Evolutionary conservation across 2,888 invertebrate genomes (phyloP).

Genomic region (Teleiodes luculella): DNA sequence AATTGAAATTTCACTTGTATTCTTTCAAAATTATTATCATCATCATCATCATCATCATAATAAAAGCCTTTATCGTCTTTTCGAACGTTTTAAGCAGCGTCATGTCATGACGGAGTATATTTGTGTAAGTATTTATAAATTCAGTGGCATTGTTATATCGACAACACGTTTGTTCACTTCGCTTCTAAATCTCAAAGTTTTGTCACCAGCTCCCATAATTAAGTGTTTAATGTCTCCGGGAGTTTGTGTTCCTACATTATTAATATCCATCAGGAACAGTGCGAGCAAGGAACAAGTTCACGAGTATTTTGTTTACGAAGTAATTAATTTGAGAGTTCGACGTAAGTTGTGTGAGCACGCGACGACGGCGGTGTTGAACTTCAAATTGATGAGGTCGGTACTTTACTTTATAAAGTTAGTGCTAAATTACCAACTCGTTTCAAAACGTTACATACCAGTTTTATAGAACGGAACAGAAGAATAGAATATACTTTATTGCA

Average conservation of each 20-base stretch:
- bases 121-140: neutral
- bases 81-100: too few relatives aligned
- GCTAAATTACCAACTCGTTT: neutral
- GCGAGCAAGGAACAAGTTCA: neutral
- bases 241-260: conserved; percentile 6
- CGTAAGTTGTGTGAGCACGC: conserved; percentile 24
- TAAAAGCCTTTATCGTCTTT: too few relatives aligned
- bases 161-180: neutral
- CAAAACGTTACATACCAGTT: neutral
- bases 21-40: too few relatives aligned
- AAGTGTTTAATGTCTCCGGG: neutral
- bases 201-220: neutral
- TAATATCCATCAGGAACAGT: conserved; percentile 16
- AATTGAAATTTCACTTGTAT: too few relatives aligned
- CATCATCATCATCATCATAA: too few relatives aligned
- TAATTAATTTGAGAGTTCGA: conserved; percentile 47
- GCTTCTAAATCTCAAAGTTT: neutral
- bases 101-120: too few relatives aligned
- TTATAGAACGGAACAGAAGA: too few relatives aligned
- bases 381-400: neutral
- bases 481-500: too few relatives aligned
- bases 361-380: conserved; percentile 19
- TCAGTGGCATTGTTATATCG: conserved; percentile 4
- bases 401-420: neutral
- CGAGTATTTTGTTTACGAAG: conserved; percentile 55